Evolutionary conservation across 2,888 invertebrate genomes (phyloP), one percentile per base, ranked within the genome.

Genomic region (Bombylius discolor): DNA sequence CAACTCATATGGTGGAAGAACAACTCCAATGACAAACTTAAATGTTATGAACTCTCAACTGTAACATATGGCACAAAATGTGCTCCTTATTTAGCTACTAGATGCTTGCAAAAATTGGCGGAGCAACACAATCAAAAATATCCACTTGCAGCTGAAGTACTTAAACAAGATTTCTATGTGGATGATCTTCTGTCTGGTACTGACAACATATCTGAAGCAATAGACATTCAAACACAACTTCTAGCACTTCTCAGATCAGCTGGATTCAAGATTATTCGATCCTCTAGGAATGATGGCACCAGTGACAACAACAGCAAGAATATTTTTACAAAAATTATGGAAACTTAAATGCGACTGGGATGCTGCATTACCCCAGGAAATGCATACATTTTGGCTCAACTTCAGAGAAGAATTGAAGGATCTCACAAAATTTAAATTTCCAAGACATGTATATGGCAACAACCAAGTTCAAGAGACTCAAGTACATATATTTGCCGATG

Each of bases 51-150:
- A 66, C 34, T 46, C 34, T 45, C 39, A 11, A 50, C 56, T 13
- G 47, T 49, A 31, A 49, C 52, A 36, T 53, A 53, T 45, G 44
- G 58, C 62, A 59, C 63, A 65, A 60, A 68, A 62, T 64, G 59
- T 62, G 65, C 48, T 68, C 68, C 69, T 65, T 67, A 76, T 76
- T 71, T 65, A 61, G 63, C 65, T 66, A 65, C 65, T 65, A 66
- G 66, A 62, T 64, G 62, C 63, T 67, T 68, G 71, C 67, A 66
- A 66, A 66, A 63, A 66, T 52, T 65, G 67, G 68, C 68, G 65
- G 69, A 68, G 74, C 76, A 76, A 74, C 71, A 69, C 68, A 69
- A 73, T 74, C 75, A 75, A 74, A 72, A 70, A 74, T 75, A 70
- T 71, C 74, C 75, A 75, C 74, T 67, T 70, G 67, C 62, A 67